Conservation (phyloP, 1,140 invertebrate species). For the Drosophila nigrodunni region DNA sequence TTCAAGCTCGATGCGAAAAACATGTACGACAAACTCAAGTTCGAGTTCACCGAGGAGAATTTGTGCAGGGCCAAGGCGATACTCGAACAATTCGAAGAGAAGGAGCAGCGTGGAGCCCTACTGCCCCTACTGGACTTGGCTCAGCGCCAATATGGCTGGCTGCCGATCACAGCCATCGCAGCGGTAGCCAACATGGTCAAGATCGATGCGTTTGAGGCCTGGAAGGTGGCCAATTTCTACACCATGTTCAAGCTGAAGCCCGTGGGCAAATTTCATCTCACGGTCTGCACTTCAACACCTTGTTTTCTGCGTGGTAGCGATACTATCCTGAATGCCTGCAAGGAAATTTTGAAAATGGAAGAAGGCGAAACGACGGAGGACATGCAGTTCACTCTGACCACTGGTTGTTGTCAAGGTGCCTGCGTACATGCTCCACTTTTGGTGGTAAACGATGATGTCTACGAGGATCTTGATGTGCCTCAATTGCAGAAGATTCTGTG, state of each 20-base stretch:
- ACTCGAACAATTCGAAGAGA: slow-evolving; percentile 30
- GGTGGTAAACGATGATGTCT: slow-evolving; percentile 55
- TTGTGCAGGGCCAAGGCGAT: slow-evolving; percentile 20
- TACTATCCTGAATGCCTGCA: slow-evolving; percentile 22
- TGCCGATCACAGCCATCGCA: slow-evolving; percentile 53
- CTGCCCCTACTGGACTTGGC: slow-evolving; percentile 61
- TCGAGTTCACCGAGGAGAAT: slow-evolving; percentile 48
- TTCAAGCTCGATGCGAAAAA: slow-evolving; percentile 1
- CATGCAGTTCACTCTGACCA: slow-evolving; percentile 53
- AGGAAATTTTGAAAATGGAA: slow-evolving; percentile 25
- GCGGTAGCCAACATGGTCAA: slow-evolving; percentile 44
- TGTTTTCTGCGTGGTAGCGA: slow-evolving; percentile 52
- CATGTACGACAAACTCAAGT: slow-evolving; percentile 46
- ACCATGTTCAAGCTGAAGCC: slow-evolving; percentile 44
- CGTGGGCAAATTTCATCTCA: slow-evolving; percentile 40
- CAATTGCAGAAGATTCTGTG: slow-evolving; percentile 25
- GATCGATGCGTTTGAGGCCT: slow-evolving; percentile 53
- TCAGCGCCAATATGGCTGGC: slow-evolving; percentile 63
- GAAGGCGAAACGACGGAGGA: slow-evolving; percentile 38
- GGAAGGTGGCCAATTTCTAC: slow-evolving; percentile 53
- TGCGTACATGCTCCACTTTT: slow-evolving; percentile 58
- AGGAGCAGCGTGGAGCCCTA: slow-evolving; percentile 46
- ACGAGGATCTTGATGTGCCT: slow-evolving; percentile 47
- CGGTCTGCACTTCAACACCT: slow-evolving; percentile 51
- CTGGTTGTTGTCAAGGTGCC: slow-evolving; percentile 44